Percentiles rank a stretch among this genome's conserved stretches.
Conservation (phyloP, 2,113 vertebrate species). For the Lepisosteus oculatus region DNA sequence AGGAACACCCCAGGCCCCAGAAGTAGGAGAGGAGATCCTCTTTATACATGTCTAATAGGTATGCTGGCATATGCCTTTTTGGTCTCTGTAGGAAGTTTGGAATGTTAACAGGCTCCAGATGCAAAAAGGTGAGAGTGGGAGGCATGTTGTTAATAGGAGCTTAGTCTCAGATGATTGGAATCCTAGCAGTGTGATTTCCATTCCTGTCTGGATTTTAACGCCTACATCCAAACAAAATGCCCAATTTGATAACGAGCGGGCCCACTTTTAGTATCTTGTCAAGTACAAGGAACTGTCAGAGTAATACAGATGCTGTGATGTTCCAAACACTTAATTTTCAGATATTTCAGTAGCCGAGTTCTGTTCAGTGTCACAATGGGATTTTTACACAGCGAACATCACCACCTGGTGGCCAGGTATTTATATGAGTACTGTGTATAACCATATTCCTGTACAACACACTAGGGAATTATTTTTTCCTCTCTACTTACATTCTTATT, state of each 20-base stretch:
- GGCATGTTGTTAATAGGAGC: constrained; percentile 16
- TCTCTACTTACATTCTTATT: too few relatives aligned
- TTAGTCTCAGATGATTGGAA: constrained; percentile 14
- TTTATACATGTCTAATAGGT: constrained; percentile 11
- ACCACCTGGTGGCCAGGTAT: constrained; percentile 39
- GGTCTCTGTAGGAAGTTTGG: constrained; percentile 32
- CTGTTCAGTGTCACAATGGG: constrained; percentile 13
- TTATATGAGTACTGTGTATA: constrained; percentile 6
- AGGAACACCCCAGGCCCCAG: background rate
- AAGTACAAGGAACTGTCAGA: constrained; percentile 26
- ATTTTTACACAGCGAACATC: constrained; percentile 34
- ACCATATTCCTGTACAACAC: background rate
- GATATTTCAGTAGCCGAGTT: constrained; percentile 31
- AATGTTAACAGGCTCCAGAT: constrained; percentile 66
- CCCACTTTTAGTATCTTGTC: background rate
- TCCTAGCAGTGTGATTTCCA: background rate
- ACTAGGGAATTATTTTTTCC: background rate
- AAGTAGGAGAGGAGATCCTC: background rate
- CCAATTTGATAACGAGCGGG: background rate
- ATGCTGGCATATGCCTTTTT: background rate
- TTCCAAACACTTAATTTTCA: constrained; percentile 30
- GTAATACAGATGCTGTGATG: background rate
- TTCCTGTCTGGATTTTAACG: background rate
- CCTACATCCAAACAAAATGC: constrained; percentile 3
- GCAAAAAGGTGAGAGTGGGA: constrained; percentile 45